Evolutionary conservation across 1,140 invertebrate species (phyloP).

Genomic region (Papilio polyxenes): DNA sequence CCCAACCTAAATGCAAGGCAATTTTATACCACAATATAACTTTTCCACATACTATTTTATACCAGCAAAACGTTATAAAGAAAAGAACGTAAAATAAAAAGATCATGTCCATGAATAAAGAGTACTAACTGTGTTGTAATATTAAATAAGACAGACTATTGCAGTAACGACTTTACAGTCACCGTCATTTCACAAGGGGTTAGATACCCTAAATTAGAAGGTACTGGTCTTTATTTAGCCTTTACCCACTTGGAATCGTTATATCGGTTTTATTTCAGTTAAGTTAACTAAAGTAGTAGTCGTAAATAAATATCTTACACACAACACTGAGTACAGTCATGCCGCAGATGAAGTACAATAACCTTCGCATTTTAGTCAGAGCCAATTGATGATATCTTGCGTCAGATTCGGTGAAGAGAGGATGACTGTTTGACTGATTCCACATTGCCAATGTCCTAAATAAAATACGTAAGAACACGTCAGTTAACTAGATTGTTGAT

Average conservation of each 20-base stretch:
- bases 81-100: too few relatives aligned
- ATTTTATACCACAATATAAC: not conserved
- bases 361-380: slow-evolving; percentile 87
- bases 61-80: too few relatives aligned
- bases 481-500: not conserved
- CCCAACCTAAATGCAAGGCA: slow-evolving; percentile 81
- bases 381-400: slow-evolving; percentile 87
- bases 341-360: slow-evolving; percentile 85
- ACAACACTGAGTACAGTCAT: slow-evolving; percentile 83
- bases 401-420: slow-evolving; percentile 91
- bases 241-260: too few relatives aligned
- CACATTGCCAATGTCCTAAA: slow-evolving; percentile 86
- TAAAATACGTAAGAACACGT: slow-evolving; percentile 28
- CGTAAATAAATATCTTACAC: slow-evolving; percentile 65
- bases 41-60: not conserved
- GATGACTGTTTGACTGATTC: slow-evolving; percentile 91
- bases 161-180: too few relatives aligned
- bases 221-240: too few relatives aligned
- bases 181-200: too few relatives aligned
- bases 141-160: too few relatives aligned
- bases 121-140: too few relatives aligned
- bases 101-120: too few relatives aligned
- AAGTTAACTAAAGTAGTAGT: not conserved
- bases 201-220: too few relatives aligned
- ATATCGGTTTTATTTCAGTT: too few relatives aligned